Conservation (phyloP, 1,140 invertebrate genomes). For the Zaprionus kolodkinae region DNA sequence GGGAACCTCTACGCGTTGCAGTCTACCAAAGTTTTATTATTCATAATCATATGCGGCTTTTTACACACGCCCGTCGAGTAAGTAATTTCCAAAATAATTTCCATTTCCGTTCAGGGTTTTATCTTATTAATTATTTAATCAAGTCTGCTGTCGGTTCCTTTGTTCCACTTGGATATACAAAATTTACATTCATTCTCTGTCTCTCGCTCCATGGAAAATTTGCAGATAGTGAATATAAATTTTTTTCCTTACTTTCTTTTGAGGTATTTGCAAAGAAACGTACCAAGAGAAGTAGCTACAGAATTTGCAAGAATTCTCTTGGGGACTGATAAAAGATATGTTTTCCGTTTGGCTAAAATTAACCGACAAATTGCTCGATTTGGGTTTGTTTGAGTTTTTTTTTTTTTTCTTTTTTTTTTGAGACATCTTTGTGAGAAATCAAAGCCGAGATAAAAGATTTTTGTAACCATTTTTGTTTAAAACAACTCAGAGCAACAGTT, state of each 20-base stretch:
- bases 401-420: constrained; percentile 4
- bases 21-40: constrained; percentile 40
- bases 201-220: constrained; percentile 1
- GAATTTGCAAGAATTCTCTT: neutral
- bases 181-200: neutral
- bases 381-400: neutral
- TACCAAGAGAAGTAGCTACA: neutral
- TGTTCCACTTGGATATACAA: neutral
- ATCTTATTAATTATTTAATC: constrained; percentile 7
- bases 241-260: constrained; percentile 19
- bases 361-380: constrained; percentile 12
- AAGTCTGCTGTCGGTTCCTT: neutral
- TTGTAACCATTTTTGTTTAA: neutral
- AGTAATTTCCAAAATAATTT: constrained; percentile 27
- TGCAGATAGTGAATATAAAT: constrained; percentile 40
- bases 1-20: constrained; percentile 22
- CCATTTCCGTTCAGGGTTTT: neutral
- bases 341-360: constrained; percentile 27
- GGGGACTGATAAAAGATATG: constrained; percentile 25
- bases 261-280: constrained; percentile 21
- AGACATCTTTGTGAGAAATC: neutral
- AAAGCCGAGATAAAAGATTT: constrained; percentile 2
- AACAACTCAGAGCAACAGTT: constrained; percentile 4
- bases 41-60: constrained; percentile 41
- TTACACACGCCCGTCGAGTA: constrained; percentile 37